Percentiles rank a stretch among this genome's conserved stretches.
These are phyloP conservation scores for Pomacea canaliculata DNA, from an alignment of 2,888 invertebrate genomes.

Conservation along the genomic window DNA sequence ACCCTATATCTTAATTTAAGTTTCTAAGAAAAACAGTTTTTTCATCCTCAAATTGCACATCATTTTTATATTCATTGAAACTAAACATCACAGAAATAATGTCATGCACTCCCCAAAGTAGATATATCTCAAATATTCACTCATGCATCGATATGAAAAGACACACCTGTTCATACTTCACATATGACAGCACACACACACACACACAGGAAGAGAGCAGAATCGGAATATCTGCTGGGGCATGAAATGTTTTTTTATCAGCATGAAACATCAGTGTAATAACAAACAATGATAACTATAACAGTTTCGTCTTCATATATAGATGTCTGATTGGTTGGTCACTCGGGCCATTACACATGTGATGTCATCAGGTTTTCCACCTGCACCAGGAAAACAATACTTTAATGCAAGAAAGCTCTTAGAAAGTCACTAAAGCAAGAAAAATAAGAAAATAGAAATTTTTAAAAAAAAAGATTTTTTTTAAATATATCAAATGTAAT, in stretches of 20 bases:
- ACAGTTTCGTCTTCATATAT: conserved; percentile 25
- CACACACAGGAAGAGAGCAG: not conserved
- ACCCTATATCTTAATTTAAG: no score
- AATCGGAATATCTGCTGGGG: no score
- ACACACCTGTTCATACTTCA: not conserved
- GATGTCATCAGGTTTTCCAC: conserved; percentile 99
- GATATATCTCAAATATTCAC: not conserved
- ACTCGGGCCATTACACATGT: conserved; percentile 96
- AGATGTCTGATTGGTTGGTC: conserved; percentile 48
- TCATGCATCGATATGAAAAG: not conserved
- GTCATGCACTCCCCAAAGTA: not conserved
- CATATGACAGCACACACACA: not conserved
- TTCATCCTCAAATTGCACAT: no score
- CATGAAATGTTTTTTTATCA: no score
- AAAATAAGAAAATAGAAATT: not conserved
- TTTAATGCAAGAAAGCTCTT: no score
- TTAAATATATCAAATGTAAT: no score
- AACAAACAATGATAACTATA: not conserved
- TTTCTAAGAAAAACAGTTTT: no score
- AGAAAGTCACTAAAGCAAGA: not conserved
- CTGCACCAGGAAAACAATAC: conserved; percentile 73
- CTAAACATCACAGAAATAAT: not conserved
- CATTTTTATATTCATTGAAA: not conserved
- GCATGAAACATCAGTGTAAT: no score
- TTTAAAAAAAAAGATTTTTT: not conserved